Evolutionary conservation across 2,797 vertebrate genomes (phyloP).

Genomic region (Characodon lateralis): DNA sequence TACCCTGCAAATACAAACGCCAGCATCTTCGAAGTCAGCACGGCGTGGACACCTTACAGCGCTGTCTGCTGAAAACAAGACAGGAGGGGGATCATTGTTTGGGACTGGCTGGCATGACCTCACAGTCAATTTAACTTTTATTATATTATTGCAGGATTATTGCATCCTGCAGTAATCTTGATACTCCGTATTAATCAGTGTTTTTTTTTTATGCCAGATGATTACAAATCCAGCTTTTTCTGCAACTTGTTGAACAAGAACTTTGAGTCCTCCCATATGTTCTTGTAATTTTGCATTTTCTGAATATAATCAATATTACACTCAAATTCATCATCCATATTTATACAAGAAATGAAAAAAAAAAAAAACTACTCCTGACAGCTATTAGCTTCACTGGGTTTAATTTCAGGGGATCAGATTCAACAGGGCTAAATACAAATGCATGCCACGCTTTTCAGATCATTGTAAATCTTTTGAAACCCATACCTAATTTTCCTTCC

Average conservation of each 20-base stretch:
- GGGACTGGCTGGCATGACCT: background rate
- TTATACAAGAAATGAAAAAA: background rate
- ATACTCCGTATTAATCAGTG: background rate
- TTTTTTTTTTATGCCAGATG: background rate
- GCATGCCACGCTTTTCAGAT: background rate
- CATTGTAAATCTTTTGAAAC: background rate
- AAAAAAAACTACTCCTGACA: background rate
- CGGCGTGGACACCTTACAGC: slow-evolving; percentile 9
- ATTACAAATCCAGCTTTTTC: too few species aligned
- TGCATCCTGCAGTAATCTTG: background rate
- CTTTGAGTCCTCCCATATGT: background rate
- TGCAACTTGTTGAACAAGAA: too few species aligned
- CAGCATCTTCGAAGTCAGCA: slow-evolving; percentile 15
- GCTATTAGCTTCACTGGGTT: background rate
- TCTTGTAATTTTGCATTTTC: background rate
- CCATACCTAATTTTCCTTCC: background rate
- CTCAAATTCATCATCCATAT: background rate
- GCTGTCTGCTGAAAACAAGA: slow-evolving; percentile 25
- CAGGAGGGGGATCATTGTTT: background rate
- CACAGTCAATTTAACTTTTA: background rate
- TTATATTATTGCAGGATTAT: too few species aligned
- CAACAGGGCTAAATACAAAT: background rate
- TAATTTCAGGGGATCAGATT: background rate
- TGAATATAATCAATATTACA: background rate
- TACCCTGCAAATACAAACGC: slow-evolving; percentile 23